These are phyloP conservation scores for Dynastes grantii DNA, from an alignment of 2,888 invertebrate genomes.

Conservation along the genomic window DNA sequence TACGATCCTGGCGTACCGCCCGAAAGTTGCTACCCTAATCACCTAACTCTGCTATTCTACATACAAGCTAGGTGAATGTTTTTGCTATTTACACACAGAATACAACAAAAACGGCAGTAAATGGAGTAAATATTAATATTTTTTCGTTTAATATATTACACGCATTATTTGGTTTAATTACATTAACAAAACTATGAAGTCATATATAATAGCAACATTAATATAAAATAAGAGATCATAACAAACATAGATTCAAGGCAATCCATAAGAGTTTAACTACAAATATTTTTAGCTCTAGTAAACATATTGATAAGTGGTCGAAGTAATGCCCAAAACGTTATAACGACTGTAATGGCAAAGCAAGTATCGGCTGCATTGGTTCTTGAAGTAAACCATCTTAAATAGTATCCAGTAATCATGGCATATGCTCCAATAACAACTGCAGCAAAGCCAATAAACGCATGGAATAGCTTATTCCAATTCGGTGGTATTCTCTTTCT, in stretches of 20 bases:
- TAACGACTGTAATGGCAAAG: conserved; percentile 49
- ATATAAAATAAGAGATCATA: conserved; percentile 1
- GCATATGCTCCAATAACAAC: conserved; percentile 55
- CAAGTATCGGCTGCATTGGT: conserved; percentile 35
- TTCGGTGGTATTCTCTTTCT: conserved; percentile 56
- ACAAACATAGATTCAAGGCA: neutral
- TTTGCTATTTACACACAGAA: no score
- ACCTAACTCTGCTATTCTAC: no score
- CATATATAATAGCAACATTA: neutral
- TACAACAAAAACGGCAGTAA: no score
- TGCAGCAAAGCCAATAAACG: conserved; percentile 55
- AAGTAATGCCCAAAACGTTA: conserved; percentile 46
- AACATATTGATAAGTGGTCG: conserved; percentile 49
- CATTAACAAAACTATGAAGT: neutral
- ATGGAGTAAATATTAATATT: no score
- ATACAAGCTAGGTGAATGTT: no score
- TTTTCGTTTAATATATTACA: no score
- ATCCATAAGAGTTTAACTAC: conserved; percentile 16
- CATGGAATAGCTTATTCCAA: conserved; percentile 58
- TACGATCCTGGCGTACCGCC: no score
- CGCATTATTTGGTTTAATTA: neutral
- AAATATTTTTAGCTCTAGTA: conserved; percentile 46
- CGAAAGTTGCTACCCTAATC: no score
- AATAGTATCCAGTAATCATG: conserved; percentile 56
- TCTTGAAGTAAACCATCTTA: conserved; percentile 56